Base-by-base conservation (phyloP, 2,113 vertebrate genomes). In the Circaetus cinerascens region DNA sequence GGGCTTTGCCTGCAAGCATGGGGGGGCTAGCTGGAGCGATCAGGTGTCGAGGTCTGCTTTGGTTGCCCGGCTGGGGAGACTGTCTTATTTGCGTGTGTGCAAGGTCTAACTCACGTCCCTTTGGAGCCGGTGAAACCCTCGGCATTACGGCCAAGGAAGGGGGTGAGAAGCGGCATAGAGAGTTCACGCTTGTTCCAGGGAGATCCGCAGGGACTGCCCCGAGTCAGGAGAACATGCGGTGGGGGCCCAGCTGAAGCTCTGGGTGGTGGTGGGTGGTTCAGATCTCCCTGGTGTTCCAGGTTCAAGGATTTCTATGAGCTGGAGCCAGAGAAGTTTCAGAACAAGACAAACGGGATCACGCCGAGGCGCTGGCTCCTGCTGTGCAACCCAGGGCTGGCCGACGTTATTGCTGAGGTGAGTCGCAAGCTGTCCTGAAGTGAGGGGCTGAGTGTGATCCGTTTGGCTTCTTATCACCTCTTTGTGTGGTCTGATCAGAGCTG, bases 281-380 rank as follows among this genome's bases (percentile, higher is more conserved):
- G 43, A 73, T 38, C 26, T 79, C 67, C 25, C 67, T 48, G 95
- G 27, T 92, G 7, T 96, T 96, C 41, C 93, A 99, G 99, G 72
- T 99, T 99, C 96, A 99, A 99, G 97, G 99, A 99, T 93, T 99
- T 99, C 94, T 98, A 97, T 9, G 98, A 99, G 18, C 74, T 99
- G 57, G 98, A 99, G 53, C 99, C 98, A 0, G 97, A 98, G 76
- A 99, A 99, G 94, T 99, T 99, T 94, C 99, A 99, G 97, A 99
- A 99, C 92, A 99, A 99, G 98, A 99, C 98, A 0, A 99, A 99
- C 0, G 99, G 99, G 27, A 99, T 99, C 97, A 99, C 99, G 0
- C 99, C 99, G 0, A 98, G 98, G 21, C 98, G 99, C 68, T 99
- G 99, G 99, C 98, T 99, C n/a, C 96, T 99, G 78, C 97, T 99